Base-by-base conservation (phyloP, 92 coral and sea anemone genomes). In the Porites divaricata region DNA sequence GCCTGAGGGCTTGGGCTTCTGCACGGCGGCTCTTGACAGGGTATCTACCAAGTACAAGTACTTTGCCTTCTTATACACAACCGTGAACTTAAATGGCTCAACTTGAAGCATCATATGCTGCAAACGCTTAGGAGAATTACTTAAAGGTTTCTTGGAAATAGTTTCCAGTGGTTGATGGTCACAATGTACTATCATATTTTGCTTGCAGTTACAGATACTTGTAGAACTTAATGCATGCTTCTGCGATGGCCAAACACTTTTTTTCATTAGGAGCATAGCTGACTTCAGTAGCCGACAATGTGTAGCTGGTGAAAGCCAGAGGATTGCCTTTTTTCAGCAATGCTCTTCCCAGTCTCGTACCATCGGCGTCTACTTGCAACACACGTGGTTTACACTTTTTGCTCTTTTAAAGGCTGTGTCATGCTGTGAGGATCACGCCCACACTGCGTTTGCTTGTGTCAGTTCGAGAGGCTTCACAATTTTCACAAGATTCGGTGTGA, bases 261-360 rank as follows among this genome's bases (percentile, higher is more conserved):
- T n/a, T n/a, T 70, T 88, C 88, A 74, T 77, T 82, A 67, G 86
- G 87, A 1, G 90, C 82, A 63, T 87, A 81, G 74, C 63, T 83
- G 21, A 72, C 67, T 64, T 87, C 80, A 54, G 90, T 53, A 22
- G 86, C 83, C 21, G 91, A 73, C 70, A 81, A 45, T 35, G 82
- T 81, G 58, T 71, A 77, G 24, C 84, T 77, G 7, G 72, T 77
- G 52, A 77, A 86, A 54, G 89, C 75, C 72, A 86, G 72, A 63
- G 85, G 80, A 74, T 67, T 67, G 86, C 1, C 86, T 65, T 75
- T 82, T 59, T 81, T 83, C 19, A 81, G 58, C 50, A 80, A 70
- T 26, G 35, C 35, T 26, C 35, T 3, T 26, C 35, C 35, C 35
- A 26, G 35, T 26, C 35, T 26, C 35, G 80, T 72, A 83, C 75